Evolutionary conservation across 2,113 vertebrate species (phyloP), one percentile per base, ranked within the genome.

Genomic region (Pituophis catenifer): DNA sequence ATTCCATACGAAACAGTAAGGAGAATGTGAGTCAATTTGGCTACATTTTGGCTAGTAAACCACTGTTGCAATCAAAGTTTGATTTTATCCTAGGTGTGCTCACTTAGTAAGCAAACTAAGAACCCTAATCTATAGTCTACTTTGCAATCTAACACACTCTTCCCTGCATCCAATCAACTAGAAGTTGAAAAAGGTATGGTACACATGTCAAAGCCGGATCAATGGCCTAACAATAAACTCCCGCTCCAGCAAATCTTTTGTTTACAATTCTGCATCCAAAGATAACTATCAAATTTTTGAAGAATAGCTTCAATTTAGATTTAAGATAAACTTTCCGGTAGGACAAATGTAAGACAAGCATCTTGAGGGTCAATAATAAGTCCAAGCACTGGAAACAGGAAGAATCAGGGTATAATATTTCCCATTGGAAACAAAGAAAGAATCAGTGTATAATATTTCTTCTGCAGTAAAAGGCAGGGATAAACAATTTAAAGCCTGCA

Each of bases 211-310:
- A n/a, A 75, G 70, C 13, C 8, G n/a, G n/a, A 33, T 75, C 0
- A 0, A 24, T 91, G 93, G 85, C 70, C 94, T 96, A 96, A 95
- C 93, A 93, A 95, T 92, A 93, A 88, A 59, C 95, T 92, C 90
- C 0, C 0, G 0, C 1, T 44, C 38, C 92, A 44, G 3, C 92
- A 75, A 88, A 70, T 94, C 23, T 88, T 75, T 89, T 55, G 44
- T 88, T 89, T 91, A 70, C 93, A 19, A 81, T n/a, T 89, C 54
- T 86, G 87, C 15, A 29, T 86, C 59, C 33, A 86, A 19, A 65
- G 50, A 7, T 48, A 85, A 55, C n/a, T 52, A 23, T 89, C 55
- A 54, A 48, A 55, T 86, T 62, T 92, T 48, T 57, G n/a, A 24
- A 86, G 57, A 48, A 62, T 15, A 17, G 89, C 75, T 90, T 86